Conservation (phyloP, 2,888 invertebrate species). For the Watsonalla binaria region DNA sequence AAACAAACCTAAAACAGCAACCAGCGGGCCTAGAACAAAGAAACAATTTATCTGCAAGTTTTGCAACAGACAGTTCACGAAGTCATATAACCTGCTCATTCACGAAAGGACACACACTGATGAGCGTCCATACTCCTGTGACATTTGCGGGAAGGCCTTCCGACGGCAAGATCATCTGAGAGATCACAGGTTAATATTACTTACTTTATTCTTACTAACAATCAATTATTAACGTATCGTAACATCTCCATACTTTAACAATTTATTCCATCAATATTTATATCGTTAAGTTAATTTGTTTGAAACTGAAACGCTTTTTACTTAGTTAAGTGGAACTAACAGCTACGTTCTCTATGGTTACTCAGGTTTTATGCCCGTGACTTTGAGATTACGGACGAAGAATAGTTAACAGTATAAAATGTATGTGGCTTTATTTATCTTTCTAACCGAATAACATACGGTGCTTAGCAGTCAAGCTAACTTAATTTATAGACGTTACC, state of each 20-base stretch:
- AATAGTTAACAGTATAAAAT: too few relatives aligned
- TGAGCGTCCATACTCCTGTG: constrained; percentile 97
- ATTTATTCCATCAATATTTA: not conserved
- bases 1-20: constrained; percentile 65
- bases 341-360: not conserved
- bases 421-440: not conserved
- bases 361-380: not conserved
- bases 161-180: constrained; percentile 96
- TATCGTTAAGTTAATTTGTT: not conserved
- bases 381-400: not conserved
- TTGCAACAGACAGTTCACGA: constrained; percentile 98
- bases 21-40: constrained; percentile 90
- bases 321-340: not conserved
- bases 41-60: constrained; percentile 99
- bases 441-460: not conserved
- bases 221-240: not conserved
- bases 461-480: not conserved
- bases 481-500: constrained; percentile 17
- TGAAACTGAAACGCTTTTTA: not conserved
- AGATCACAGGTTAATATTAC: constrained; percentile 88
- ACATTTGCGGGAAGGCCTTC: constrained; percentile 98
- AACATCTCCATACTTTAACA: not conserved
- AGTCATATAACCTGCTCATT: constrained; percentile 97
- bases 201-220: not conserved
- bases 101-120: constrained; percentile 99